A percentile compares a stretch with the other conserved stretches of the same genome.
Conservation (phyloP, 1,140 invertebrate genomes). For the Scaptomyza hsui region DNA sequence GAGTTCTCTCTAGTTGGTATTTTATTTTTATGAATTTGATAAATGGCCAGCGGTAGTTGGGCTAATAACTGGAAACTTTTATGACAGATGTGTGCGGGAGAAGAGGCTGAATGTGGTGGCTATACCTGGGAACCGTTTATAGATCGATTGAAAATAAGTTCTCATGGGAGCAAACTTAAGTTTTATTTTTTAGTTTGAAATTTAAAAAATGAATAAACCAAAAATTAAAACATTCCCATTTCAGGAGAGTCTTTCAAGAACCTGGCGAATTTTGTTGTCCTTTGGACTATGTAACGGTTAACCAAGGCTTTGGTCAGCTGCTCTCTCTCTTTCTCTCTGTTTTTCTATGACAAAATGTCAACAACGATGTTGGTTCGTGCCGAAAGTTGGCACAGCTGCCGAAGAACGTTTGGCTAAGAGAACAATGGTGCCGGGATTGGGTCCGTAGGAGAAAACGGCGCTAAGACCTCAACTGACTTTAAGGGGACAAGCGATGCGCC, state of each 20-base stretch:
- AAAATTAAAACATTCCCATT: too few relatives aligned
- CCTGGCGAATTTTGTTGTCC: neutral
- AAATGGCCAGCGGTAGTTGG: slow-evolving; percentile 67
- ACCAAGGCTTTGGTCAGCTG: slow-evolving; percentile 27
- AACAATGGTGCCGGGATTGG: slow-evolving; percentile 58
- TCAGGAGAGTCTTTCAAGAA: too few relatives aligned
- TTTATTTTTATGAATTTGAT: slow-evolving; percentile 80
- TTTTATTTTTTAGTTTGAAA: too few relatives aligned
- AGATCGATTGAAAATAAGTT: slow-evolving; percentile 28
- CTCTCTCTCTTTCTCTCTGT: neutral
- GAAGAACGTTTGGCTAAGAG: slow-evolving; percentile 22
- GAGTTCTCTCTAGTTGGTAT: slow-evolving; percentile 33
- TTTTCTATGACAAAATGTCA: slow-evolving; percentile 11
- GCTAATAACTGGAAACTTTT: slow-evolving; percentile 71
- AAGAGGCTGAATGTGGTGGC: slow-evolving; percentile 19
- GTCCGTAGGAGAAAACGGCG: slow-evolving; percentile 53
- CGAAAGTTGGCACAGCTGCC: slow-evolving; percentile 51
- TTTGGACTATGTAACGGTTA: slow-evolving; percentile 26
- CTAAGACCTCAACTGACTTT: slow-evolving; percentile 70
- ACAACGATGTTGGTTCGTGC: slow-evolving; percentile 33
- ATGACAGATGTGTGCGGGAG: slow-evolving; percentile 45
- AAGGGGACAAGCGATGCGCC: slow-evolving; percentile 57
- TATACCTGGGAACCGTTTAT: slow-evolving; percentile 36
- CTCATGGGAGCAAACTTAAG: neutral
- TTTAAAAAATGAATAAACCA: too few relatives aligned